Percentiles rank a stretch among this genome's conserved stretches.
phyloP scores from a whole-genome alignment of 2,888 invertebrate species.

The Gastrophysa polygoni region DNA sequence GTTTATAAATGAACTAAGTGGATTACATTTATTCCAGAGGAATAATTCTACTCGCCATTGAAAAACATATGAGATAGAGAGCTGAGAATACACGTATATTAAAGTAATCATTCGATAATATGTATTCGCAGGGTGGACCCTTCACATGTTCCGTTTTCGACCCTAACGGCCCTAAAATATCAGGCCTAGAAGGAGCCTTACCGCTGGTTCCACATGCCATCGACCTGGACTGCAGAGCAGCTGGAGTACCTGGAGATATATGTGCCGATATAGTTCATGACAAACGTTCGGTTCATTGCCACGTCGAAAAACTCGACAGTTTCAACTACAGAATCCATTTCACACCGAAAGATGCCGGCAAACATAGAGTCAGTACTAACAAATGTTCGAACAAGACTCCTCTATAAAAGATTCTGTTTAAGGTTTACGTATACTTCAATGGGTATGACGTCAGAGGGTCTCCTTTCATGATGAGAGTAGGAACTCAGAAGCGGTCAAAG shows the following conservation, averaged over 20 bases:
- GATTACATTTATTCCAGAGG: not conserved
- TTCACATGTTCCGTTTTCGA: slow-evolving; percentile 96
- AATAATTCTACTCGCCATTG: too few relatives aligned
- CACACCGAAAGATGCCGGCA: slow-evolving; percentile 78
- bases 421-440: slow-evolving; percentile 92
- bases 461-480: slow-evolving; percentile 86
- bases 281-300: slow-evolving; percentile 82
- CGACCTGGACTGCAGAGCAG: slow-evolving; percentile 71
- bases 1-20: not conserved
- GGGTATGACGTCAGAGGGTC: slow-evolving; percentile 85
- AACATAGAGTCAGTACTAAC: slow-evolving; percentile 67
- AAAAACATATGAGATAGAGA: too few relatives aligned
- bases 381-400: not conserved
- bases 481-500: slow-evolving; percentile 70
- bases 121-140: slow-evolving; percentile 77
- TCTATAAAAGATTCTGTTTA: slow-evolving; percentile 38
- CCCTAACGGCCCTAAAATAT: slow-evolving; percentile 85
- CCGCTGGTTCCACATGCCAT: slow-evolving; percentile 89
- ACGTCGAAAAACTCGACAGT: slow-evolving; percentile 80
- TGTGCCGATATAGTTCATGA: slow-evolving; percentile 90
- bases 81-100: too few relatives aligned
- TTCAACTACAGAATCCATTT: slow-evolving; percentile 73
- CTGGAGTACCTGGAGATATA: slow-evolving; percentile 85
- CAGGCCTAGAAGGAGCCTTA: slow-evolving; percentile 81
- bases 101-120: slow-evolving; percentile 4